These are phyloP conservation scores for Cynoglossus semilaevis DNA, from an alignment of 2,113 vertebrate species.

Conservation along the genomic window DNA sequence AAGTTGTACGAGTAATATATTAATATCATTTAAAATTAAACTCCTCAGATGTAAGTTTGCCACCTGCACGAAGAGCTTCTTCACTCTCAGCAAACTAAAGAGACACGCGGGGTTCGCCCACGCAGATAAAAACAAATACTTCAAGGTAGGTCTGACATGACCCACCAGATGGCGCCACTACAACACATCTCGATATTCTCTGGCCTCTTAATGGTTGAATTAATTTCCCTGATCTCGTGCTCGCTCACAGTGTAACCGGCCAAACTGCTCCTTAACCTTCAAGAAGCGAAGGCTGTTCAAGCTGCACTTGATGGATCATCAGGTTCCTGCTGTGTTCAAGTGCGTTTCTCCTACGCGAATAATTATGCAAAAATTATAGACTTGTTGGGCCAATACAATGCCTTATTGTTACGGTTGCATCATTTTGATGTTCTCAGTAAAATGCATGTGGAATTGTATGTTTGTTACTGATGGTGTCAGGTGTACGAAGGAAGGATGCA, in stretches of 20 bases:
- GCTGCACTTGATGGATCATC: constrained; percentile 64
- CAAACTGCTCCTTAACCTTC: constrained; percentile 68
- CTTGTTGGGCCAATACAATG: too few relatives aligned
- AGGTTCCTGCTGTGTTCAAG: constrained; percentile 52
- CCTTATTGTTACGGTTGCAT: too few relatives aligned
- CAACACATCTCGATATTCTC: neutral
- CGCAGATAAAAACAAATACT: constrained; percentile 53
- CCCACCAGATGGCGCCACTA: constrained; percentile 47
- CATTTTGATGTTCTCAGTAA: too few relatives aligned
- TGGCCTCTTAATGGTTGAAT: too few relatives aligned
- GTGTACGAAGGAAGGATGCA: constrained; percentile 69
- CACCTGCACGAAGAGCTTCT: constrained; percentile 59
- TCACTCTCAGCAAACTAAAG: constrained; percentile 41
- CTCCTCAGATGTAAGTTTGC: constrained; percentile 62
- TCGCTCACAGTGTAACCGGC: constrained; percentile 59
- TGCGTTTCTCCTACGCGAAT: constrained; percentile 32
- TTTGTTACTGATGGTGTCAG: constrained; percentile 42
- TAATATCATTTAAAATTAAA: too few relatives aligned
- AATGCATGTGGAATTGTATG: too few relatives aligned
- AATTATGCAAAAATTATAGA: too few relatives aligned
- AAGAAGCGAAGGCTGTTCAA: constrained; percentile 70
- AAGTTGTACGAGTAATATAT: too few relatives aligned
- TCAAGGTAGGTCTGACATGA: constrained; percentile 62
- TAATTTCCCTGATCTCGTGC: neutral
- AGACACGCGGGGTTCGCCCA: constrained; percentile 66